phyloP scores from a whole-genome alignment of 2,888 invertebrate species.

The Andrena praecox region DNA sequence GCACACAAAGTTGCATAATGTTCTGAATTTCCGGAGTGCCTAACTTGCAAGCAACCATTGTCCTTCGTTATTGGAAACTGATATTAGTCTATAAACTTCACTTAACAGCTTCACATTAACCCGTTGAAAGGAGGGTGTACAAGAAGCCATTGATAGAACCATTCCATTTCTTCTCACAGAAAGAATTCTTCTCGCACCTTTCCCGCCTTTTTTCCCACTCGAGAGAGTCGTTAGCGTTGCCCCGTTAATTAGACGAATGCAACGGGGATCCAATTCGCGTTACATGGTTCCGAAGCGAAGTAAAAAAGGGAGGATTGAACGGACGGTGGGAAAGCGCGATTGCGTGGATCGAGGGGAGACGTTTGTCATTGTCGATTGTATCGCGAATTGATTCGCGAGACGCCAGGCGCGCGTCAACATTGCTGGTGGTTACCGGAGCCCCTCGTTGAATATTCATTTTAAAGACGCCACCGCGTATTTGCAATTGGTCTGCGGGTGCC shows the following conservation, averaged over 20 bases:
- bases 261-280: not conserved
- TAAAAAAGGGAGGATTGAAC: not conserved
- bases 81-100: too few relatives aligned
- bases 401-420: not conserved
- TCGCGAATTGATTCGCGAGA: conserved; percentile 16
- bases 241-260: conserved; percentile 13
- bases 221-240: conserved; percentile 1
- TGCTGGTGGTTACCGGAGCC: conserved; percentile 9
- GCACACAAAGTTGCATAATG: too few relatives aligned
- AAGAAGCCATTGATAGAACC: too few relatives aligned
- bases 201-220: too few relatives aligned
- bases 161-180: too few relatives aligned
- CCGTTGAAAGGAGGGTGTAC: too few relatives aligned
- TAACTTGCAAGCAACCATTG: too few relatives aligned
- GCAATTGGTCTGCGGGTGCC: not conserved
- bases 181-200: too few relatives aligned
- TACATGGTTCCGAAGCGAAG: not conserved
- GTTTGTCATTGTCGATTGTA: not conserved
- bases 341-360: not conserved
- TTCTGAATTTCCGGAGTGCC: too few relatives aligned
- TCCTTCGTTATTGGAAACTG: too few relatives aligned
- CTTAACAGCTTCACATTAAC: too few relatives aligned
- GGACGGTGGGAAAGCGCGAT: not conserved
- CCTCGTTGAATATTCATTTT: conserved; percentile 37
- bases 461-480: conserved; percentile 11